Evolutionary conservation across 2,113 vertebrate genomes (phyloP).

Genomic region (Apteryx owenii): DNA sequence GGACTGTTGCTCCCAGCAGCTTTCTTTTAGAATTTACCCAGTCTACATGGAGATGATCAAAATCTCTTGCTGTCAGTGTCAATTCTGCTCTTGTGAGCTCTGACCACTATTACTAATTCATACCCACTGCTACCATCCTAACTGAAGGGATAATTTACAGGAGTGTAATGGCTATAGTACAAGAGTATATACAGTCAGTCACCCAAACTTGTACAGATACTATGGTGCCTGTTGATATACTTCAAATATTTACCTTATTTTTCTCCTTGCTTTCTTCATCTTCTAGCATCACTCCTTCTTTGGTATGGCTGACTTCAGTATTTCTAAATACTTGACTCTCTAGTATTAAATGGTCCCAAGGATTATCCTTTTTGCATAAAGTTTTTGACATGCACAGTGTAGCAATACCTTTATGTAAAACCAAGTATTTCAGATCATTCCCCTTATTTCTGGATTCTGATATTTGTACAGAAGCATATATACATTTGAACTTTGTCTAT

Average conservation of each 20-base stretch:
- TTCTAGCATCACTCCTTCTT: not conserved
- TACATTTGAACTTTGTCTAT: not conserved
- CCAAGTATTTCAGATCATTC: not conserved
- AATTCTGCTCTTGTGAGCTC: not conserved
- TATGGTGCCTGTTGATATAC: not conserved
- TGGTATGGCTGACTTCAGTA: not conserved
- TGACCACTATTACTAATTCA: not conserved
- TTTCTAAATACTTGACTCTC: not conserved
- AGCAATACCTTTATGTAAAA: not conserved
- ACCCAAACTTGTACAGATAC: not conserved
- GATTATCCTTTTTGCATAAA: not conserved
- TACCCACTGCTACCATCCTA: not conserved
- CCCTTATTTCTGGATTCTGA: not conserved
- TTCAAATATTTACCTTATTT: not conserved
- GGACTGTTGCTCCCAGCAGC: not conserved
- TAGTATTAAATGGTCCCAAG: not conserved
- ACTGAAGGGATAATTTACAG: too few relatives aligned
- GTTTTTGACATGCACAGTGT: not conserved
- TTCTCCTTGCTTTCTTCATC: not conserved
- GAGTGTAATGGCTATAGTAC: too few relatives aligned
- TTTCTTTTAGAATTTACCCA: not conserved
- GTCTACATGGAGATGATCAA: rapidly evolving
- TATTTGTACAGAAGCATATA: not conserved
- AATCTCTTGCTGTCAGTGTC: not conserved
- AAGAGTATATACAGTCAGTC: too few relatives aligned